These are phyloP conservation scores for Linurgus olivaceus DNA, from an alignment of 2,797 vertebrate species.

Conservation along the genomic window DNA sequence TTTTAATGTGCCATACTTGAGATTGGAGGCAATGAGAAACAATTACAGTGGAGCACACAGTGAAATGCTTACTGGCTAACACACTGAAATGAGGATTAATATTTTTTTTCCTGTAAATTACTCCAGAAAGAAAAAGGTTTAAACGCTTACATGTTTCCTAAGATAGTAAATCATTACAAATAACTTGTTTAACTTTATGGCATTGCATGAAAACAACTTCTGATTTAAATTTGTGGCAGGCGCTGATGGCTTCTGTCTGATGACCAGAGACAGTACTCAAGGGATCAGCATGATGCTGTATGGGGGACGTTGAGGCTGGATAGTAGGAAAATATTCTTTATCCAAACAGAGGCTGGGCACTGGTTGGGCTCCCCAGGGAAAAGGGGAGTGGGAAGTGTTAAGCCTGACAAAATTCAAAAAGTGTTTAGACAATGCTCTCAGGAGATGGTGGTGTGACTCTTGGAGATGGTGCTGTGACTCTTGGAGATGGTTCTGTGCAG, in stretches of 20 bases:
- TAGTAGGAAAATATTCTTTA: background rate
- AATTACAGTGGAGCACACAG: background rate
- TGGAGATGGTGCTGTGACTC: background rate
- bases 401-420: background rate
- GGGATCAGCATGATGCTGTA: background rate
- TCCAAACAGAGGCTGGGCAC: accelerated
- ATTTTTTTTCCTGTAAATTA: background rate
- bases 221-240: background rate
- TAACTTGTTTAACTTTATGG: background rate
- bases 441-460: no score
- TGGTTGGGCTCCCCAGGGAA: background rate
- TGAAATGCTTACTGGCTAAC: background rate
- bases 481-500: background rate
- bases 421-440: background rate
- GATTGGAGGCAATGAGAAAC: background rate
- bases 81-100: background rate
- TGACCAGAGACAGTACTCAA: accelerated
- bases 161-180: background rate
- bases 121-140: background rate
- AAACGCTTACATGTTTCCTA: background rate
- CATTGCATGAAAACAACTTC: background rate
- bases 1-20: background rate
- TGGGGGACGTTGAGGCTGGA: background rate
- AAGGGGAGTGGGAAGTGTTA: background rate
- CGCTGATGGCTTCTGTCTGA: accelerated